These are phyloP conservation scores for Ceratitis capitata DNA, from an alignment of 1,140 invertebrate genomes.

Conservation along the genomic window DNA sequence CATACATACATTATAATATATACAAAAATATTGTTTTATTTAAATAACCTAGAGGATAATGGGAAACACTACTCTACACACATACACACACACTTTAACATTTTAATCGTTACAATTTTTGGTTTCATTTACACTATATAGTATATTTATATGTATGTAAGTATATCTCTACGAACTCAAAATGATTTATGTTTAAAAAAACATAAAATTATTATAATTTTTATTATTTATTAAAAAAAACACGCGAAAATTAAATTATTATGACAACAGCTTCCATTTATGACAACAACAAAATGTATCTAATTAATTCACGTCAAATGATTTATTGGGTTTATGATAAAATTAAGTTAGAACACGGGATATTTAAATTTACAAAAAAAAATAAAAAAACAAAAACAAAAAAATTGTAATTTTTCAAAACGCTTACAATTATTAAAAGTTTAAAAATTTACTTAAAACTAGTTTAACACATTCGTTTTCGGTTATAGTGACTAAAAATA, in stretches of 20 bases:
- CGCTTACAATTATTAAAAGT: not conserved
- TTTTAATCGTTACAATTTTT: not conserved
- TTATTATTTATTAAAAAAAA: not conserved
- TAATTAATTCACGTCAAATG: no score
- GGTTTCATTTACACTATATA: not conserved
- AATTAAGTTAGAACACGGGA: no score
- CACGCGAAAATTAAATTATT: not conserved
- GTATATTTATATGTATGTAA: not conserved
- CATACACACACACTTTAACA: not conserved
- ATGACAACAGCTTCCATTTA: conserved; percentile 33
- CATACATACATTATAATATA: not conserved
- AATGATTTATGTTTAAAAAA: no score
- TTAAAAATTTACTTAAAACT: not conserved
- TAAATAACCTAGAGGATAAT: not conserved
- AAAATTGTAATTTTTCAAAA: not conserved
- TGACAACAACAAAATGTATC: not conserved
- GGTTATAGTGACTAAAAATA: conserved; percentile 47
- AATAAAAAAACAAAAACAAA: no score
- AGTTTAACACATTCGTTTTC: conserved; percentile 19
- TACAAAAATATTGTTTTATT: not conserved
- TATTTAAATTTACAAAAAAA: not conserved
- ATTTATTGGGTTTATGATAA: no score
- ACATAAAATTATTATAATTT: no score
- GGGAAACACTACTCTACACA: not conserved
- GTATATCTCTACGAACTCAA: not conserved